Evolutionary conservation across 2,888 invertebrate genomes (phyloP).

Genomic region (Drosophila nr. perissopoda): DNA sequence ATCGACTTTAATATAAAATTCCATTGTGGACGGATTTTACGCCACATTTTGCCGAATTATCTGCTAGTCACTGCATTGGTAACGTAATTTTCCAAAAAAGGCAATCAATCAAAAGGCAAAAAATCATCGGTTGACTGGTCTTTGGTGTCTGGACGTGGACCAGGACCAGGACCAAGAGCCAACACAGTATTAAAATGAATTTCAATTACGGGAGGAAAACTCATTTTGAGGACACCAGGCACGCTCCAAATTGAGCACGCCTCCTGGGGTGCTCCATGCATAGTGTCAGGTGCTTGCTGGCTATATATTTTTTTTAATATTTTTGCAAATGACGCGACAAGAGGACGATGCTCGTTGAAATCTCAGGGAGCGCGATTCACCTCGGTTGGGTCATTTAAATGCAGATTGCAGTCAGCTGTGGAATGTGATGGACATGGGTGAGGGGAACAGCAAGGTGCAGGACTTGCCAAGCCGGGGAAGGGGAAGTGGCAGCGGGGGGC

Average conservation of each 20-base stretch:
- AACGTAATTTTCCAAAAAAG: slow-evolving; percentile 13
- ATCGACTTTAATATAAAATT: background rate
- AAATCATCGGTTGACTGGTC: slow-evolving; percentile 38
- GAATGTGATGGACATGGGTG: slow-evolving; percentile 26
- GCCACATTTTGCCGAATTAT: slow-evolving; percentile 1
- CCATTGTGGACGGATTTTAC: background rate
- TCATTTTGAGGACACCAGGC: slow-evolving; percentile 49
- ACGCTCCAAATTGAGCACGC: slow-evolving; percentile 41
- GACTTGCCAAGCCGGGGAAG: background rate
- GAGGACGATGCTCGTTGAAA: slow-evolving; percentile 58
- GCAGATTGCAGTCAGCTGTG: slow-evolving; percentile 74
- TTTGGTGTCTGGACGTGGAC: slow-evolving; percentile 2
- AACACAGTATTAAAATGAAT: slow-evolving; percentile 46
- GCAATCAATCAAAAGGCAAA: slow-evolving; percentile 48
- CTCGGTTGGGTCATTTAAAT: slow-evolving; percentile 75
- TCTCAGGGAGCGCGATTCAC: slow-evolving; percentile 57
- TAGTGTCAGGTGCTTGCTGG: slow-evolving; percentile 56
- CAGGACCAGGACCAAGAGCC: slow-evolving; percentile 10
- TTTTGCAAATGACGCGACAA: slow-evolving; percentile 75
- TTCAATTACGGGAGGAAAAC: slow-evolving; percentile 55
- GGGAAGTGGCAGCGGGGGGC: no score
- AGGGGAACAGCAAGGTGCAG: background rate
- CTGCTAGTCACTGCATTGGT: slow-evolving; percentile 24
- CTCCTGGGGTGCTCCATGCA: slow-evolving; percentile 43
- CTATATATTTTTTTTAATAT: slow-evolving; percentile 60